Evolutionary conservation across 2,797 vertebrate species (phyloP).

Genomic region (Pipistrellus nathusii): DNA sequence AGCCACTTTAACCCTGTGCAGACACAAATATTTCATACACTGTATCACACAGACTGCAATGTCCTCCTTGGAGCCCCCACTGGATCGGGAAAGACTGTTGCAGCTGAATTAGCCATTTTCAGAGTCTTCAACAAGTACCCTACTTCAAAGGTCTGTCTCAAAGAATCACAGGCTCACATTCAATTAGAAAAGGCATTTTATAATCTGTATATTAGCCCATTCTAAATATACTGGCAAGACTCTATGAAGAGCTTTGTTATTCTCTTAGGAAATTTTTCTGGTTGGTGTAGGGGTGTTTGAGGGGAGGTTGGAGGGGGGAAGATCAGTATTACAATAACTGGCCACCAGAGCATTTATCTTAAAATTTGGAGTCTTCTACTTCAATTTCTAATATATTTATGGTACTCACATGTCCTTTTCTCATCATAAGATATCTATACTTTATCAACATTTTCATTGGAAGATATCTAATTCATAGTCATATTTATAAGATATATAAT

Average conservation of each 20-base stretch:
- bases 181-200: background rate
- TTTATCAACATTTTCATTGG: background rate
- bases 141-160: slow-evolving; percentile 92
- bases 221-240: background rate
- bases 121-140: slow-evolving; percentile 97
- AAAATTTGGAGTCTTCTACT: background rate
- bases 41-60: slow-evolving; percentile 97
- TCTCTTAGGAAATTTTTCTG: slow-evolving; percentile 6
- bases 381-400: background rate
- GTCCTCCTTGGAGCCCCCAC: slow-evolving; percentile 98
- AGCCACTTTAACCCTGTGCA: slow-evolving; percentile 99
- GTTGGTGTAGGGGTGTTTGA: background rate
- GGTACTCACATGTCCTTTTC: background rate
- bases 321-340: background rate
- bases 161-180: slow-evolving; percentile 46
- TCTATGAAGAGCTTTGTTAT: background rate
- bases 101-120: slow-evolving; percentile 98
- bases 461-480: background rate
- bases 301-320: rapidly evolving
- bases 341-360: background rate
- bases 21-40: slow-evolving; percentile 98
- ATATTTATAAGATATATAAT: background rate
- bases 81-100: slow-evolving; percentile 98
- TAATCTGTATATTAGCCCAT: slow-evolving; percentile 9
- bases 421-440: background rate